Base-by-base conservation (phyloP, 2,113 vertebrate genomes). In the Tachuris rubrigastra region DNA sequence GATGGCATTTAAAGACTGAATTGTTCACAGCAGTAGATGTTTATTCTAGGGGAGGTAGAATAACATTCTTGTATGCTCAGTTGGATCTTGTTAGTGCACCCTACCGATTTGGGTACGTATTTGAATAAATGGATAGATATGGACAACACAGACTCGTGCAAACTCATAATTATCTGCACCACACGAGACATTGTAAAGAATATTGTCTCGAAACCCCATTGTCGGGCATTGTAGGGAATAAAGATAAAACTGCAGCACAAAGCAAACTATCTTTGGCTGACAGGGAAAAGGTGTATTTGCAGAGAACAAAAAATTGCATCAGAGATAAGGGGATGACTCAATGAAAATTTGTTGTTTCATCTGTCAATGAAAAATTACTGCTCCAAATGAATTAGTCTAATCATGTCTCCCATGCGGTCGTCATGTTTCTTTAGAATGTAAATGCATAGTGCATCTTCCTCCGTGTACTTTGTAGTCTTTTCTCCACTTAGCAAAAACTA, bases 11-110 rank as follows among this genome's bases (percentile, higher is more conserved):
- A 91, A 87, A 93, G 69, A 37, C 69, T 42, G 62, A 94, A 87
- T 95, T 91, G 69, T 85, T 94, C 92, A 72, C 90, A 93, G 93
- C 78, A 87, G 93, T 89, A 67, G 52, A 24, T 93, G 74, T 47
- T 85, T 52, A n/a, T 95, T 94, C 44, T 78, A 50, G 56, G 60
- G 89, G 47, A 93, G 35, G 39, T 46, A 78, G 72, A 89, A 87
- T 31, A 87, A 42, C 21, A 55, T 87, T 75, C 49, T 87, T 17
- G 30, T 39, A 78, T n/a, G 50, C 73, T 85, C 47, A 16, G 68
- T 59, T 83, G 87, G 52, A 89, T 94, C 55, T 87, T 33, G 49
- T 66, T 59, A 75, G 73, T 74, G 81, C 65, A 68, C 60, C 65
- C 80, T 87, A 20, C 84, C 50, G 87, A 12, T 85, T 90, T 82